These are phyloP conservation scores for Buphagus erythrorhynchus DNA, from an alignment of 2,797 vertebrate species.

Conservation along the genomic window DNA sequence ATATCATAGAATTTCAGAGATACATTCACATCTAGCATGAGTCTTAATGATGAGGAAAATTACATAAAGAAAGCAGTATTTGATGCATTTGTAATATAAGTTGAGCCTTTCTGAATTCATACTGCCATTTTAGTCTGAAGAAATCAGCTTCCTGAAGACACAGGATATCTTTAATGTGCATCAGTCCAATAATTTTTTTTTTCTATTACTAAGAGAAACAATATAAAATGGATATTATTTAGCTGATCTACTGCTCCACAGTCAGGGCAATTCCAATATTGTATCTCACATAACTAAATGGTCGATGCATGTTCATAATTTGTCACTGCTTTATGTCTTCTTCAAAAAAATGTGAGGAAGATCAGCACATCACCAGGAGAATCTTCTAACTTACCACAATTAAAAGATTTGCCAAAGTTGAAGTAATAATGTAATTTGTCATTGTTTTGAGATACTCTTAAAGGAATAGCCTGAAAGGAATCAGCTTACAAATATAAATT, in stretches of 20 bases:
- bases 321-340: background rate
- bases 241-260: background rate
- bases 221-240: background rate
- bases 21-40: background rate
- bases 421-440: background rate
- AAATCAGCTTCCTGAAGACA: background rate
- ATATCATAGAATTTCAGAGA: background rate
- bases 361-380: background rate
- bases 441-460: background rate
- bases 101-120: background rate
- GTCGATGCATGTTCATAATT: background rate
- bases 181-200: background rate
- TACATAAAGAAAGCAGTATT: background rate
- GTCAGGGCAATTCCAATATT: background rate
- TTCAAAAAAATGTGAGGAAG: background rate
- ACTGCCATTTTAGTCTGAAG: background rate
- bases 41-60: background rate
- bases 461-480: background rate
- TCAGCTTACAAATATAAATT: background rate
- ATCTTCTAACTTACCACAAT: background rate
- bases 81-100: background rate
- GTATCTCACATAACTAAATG: background rate
- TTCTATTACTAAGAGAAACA: background rate
- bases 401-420: background rate
- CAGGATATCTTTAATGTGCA: background rate